Evolutionary conservation across 2,888 invertebrate genomes (phyloP), one percentile per base, ranked within the genome.

Genomic region (Agrochola circellaris): DNA sequence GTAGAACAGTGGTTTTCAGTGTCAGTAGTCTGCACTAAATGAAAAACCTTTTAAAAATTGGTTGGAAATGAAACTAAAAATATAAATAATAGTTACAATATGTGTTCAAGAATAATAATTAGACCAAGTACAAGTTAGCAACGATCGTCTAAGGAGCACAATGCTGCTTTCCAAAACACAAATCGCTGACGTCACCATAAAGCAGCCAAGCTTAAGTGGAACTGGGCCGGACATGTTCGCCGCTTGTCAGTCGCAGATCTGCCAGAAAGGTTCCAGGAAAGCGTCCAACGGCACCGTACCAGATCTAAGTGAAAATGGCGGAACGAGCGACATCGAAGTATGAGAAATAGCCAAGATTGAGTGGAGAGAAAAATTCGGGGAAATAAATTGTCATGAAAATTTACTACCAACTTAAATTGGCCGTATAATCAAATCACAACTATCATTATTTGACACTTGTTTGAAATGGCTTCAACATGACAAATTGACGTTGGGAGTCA

Each of bases 121-220:
- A 2, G 17, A 7, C 9, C 30, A 70, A 30, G 23, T 48, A 30
- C 20, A 20, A 15, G 7, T 48, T 45, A 30, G 48, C 30, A n/a
- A 34, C n/a, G 2, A 11, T 11, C 11, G 3, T n/a, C 23, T 30
- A 20, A 20, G n/a, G 30, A 20, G n/a, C n/a, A n/a, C n/a, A 45
- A 17, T n/a, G 7, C 13, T 66, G 67, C 17, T 13, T 5, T 38
- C 38, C 17, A 38, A 71, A 54, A 71, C 26, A 51, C 23, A 70
- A 62, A 70, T 62, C 0, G 2, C 30, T 9, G 42, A 70, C 30
- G 64, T 42, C 48, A 26, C 13, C 23, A 51, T 20, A 26, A 38
- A 72, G 8, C 51, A 71, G 38, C 1, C 45, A 38, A 48, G 48
- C 8, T 42, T 68, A 72, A 72, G 26, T 72, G 20, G 9, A 20